Base-by-base conservation (phyloP, 2,797 vertebrate genomes). In the Brachyrhaphis roseni region DNA sequence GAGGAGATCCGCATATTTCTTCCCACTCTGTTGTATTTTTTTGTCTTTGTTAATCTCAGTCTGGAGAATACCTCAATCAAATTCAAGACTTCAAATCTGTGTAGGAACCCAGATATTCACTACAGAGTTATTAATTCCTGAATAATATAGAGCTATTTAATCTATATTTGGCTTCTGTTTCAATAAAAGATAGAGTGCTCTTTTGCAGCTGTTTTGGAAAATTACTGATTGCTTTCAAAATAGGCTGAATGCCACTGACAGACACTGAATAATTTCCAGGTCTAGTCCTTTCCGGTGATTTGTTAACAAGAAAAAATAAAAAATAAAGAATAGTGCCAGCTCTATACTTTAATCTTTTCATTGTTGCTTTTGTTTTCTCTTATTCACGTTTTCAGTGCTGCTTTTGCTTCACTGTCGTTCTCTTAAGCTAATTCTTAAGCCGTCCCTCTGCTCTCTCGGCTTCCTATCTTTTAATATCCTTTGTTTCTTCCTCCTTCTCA, bases 231-330 rank as follows among this genome's bases (percentile, higher is more conserved):
- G 47, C 66, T 76, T 55, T 31, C 12, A 43, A 74, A 78, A 78
- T 26, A 4, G 47, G 28, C 41, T 75, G 43, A 70, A 78, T 31
- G 41, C 62, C 51, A 59, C 28, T 5, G 49, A 68, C 7, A 8
- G 43, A 55, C n/a, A 74, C 47, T 15, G 66, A 75, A 31, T 39
- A 72, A 59, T 45, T 75, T 13, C 31, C n/a, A 16, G 49, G 64
- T 62, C 57, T 72, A 36, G 34, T 80, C 8, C 79, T 71, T 86
- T 77, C 49, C 31, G 57, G 43, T 23, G 16, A 78, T 84, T 85
- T 82, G 68, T 74, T 80, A 79, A 64, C 70, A 82, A 71, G 45
- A 71, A 73, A 75, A 55, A 57, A 57, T 0, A 57, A 28, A 28
- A 59, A 82, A 79, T 39, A 74, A 8, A 80, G 46, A 82, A 68